A percentile compares a stretch with the other conserved stretches of the same genome.
Evolutionary conservation across 2,797 vertebrate genomes (phyloP).

Genomic region (Eospalax fontanierii): DNA sequence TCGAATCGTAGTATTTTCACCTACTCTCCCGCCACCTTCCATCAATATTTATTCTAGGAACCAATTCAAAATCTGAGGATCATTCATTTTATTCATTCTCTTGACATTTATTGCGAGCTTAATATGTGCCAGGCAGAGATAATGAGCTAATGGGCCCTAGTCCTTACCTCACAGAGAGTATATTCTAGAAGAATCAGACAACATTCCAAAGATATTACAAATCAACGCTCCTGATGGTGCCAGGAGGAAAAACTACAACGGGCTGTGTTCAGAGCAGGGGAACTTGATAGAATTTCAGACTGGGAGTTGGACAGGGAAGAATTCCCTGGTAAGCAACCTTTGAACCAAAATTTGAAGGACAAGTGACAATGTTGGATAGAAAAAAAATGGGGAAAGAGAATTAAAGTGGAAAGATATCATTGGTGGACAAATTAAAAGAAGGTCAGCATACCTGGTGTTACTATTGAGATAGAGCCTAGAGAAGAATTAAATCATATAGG

Average conservation of each 20-base stretch:
- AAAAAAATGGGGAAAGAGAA: background rate
- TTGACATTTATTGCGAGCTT: conserved; percentile 65
- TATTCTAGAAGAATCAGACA: conserved; percentile 56
- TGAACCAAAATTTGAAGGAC: conserved; percentile 42
- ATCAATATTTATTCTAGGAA: conserved; percentile 70
- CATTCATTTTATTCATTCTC: conserved; percentile 74
- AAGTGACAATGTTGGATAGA: background rate
- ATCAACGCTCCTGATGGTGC: conserved; percentile 3
- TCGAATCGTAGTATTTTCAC: conserved; percentile 61
- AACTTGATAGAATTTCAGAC: background rate
- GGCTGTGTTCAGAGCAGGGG: background rate
- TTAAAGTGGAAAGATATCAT: background rate
- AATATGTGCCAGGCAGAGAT: conserved; percentile 24
- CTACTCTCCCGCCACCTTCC: conserved; percentile 32
- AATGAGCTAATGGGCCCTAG: conserved; percentile 50
- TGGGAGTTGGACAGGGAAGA: background rate
- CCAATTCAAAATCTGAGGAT: conserved; percentile 68
- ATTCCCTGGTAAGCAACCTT: background rate
- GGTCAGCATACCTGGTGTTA: background rate
- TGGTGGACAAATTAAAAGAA: conserved; percentile 14
- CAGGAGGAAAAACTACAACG: background rate
- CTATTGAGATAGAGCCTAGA: background rate
- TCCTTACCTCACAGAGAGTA: conserved; percentile 49
- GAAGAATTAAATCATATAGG: background rate
- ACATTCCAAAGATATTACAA: conserved; percentile 19